A percentile compares a stretch with the other conserved stretches of the same genome.
phyloP scores from a whole-genome alignment of 2,888 invertebrate genomes.

The Rhogogaster chlorosoma region DNA sequence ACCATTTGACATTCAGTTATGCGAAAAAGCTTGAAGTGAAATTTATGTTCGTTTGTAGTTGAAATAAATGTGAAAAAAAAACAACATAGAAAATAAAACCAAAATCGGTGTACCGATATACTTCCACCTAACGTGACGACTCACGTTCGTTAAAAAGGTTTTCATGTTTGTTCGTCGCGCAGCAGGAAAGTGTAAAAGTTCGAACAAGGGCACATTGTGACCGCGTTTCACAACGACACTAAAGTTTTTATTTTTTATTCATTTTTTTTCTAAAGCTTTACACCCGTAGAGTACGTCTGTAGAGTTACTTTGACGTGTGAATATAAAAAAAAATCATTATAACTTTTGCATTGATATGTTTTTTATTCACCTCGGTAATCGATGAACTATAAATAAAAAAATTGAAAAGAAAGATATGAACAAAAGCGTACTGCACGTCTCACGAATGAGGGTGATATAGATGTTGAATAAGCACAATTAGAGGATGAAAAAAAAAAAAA shows the following conservation, averaged over 20 bases:
- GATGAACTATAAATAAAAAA: neutral
- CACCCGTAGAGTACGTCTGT: neutral
- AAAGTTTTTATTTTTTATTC: neutral
- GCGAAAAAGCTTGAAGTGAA: neutral
- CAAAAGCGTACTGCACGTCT: neutral
- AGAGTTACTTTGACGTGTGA: neutral
- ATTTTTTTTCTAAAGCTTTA: neutral
- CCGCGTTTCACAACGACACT: conserved; percentile 2
- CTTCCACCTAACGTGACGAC: neutral
- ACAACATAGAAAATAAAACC: neutral
- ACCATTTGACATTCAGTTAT: neutral
- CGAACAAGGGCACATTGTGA: conserved; percentile 39
- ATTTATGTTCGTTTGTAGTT: neutral
- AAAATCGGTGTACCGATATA: neutral
- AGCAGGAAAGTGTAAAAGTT: conserved; percentile 39
- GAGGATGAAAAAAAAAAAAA: neutral
- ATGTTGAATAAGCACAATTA: neutral
- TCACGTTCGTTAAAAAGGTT: conserved; percentile 47
- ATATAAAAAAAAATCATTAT: neutral
- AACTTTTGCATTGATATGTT: neutral
- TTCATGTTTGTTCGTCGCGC: conserved; percentile 30
- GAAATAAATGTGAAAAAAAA: neutral
- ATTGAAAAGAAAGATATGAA: neutral
- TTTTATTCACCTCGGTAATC: neutral
- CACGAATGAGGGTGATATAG: neutral